Conservation (phyloP, 2,888 invertebrate species). For the Trilocha varians region DNA sequence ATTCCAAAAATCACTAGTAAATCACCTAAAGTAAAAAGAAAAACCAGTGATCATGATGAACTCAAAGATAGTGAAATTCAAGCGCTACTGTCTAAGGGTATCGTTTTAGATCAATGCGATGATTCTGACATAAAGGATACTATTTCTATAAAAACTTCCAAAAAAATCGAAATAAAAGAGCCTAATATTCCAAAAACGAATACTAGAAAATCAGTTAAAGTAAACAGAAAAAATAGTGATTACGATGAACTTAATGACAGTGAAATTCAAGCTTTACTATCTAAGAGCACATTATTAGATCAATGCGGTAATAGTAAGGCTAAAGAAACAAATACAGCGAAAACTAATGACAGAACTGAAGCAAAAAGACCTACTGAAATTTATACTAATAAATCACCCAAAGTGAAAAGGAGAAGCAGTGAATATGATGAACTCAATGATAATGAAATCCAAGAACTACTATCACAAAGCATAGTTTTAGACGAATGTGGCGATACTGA, state of each 20-base stretch:
- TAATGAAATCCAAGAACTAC: slow-evolving; percentile 46
- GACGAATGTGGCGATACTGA: slow-evolving; percentile 57
- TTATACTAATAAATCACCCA: no score
- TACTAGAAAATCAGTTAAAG: no score
- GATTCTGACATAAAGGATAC: no score
- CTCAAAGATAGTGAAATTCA: not conserved
- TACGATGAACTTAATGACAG: slow-evolving; percentile 38
- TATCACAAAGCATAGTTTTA: slow-evolving; percentile 48
- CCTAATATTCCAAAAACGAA: no score
- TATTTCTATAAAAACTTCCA: no score
- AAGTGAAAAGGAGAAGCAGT: not conserved
- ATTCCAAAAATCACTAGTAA: no score
- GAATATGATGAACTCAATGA: slow-evolving; percentile 17
- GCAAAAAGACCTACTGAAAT: no score
- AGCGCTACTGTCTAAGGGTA: not conserved
- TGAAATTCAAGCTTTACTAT: not conserved
- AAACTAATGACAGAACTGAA: not conserved
- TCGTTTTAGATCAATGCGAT: not conserved
- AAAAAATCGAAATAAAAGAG: no score
- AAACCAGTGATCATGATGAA: no score
- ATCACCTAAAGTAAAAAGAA: no score
- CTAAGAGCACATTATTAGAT: not conserved
- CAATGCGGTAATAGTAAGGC: no score
- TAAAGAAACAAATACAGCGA: not conserved
- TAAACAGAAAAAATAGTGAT: no score